Conservation (phyloP, 2,888 invertebrate genomes). For the Mesorhabditis belari region DNA sequence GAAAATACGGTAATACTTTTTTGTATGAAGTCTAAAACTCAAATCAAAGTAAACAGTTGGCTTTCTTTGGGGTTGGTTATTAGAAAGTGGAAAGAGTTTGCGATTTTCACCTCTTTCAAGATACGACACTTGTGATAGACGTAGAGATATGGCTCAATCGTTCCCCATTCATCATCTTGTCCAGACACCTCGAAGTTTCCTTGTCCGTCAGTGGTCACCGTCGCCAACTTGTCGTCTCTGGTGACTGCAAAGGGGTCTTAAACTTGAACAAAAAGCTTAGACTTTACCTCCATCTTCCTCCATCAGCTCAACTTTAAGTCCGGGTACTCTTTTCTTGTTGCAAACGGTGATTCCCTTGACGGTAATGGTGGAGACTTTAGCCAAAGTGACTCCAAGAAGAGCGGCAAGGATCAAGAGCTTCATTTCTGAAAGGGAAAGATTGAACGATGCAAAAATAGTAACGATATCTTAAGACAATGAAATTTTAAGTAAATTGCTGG, state of each 20-base stretch:
- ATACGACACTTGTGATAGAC: background rate
- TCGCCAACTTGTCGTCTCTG: background rate
- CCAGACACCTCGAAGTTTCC: background rate
- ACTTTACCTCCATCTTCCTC: background rate
- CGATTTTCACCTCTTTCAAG: background rate
- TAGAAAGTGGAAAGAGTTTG: background rate
- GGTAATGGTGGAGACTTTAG: background rate
- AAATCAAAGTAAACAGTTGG: no score
- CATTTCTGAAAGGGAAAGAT: background rate
- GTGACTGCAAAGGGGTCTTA: background rate
- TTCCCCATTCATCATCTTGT: background rate
- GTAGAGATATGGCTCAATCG: background rate
- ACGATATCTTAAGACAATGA: no score
- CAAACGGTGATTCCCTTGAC: conserved; percentile 1
- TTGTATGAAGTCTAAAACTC: no score
- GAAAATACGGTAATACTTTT: no score
- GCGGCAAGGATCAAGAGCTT: background rate
- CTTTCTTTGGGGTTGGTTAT: no score
- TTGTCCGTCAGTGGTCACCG: background rate
- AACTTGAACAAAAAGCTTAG: background rate
- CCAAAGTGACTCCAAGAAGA: background rate
- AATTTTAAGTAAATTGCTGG: no score
- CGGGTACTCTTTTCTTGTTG: background rate
- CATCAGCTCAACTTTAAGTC: background rate
- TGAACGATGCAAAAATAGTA: no score